Base-by-base conservation (phyloP, 2,797 vertebrate species). In the Microctenopoma steveboyesi region DNA sequence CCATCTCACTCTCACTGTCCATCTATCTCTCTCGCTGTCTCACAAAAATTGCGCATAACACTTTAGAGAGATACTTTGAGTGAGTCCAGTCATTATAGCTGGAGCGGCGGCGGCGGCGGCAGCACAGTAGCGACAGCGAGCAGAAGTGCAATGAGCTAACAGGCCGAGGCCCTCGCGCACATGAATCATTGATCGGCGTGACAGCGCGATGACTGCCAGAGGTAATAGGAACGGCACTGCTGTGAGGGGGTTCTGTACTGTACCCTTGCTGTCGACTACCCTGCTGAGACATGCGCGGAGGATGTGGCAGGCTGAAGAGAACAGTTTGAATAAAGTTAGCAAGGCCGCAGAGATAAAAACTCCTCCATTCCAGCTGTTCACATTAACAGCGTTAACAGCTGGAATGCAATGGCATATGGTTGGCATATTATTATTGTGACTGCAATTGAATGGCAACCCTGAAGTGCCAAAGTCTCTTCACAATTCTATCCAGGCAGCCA, bases 111-210 rank as follows among this genome's bases (percentile, higher is more conserved):
- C 16, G 37, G 69, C 57, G 48, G 72, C 69, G 4, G 65, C 64
- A 68, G 78, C 75, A 46, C 51, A 61, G 76, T 59, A 47, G 78
- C 52, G 65, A 54, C 76, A 56, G 73, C 33, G 64, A 82, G 85
- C 85, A 81, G 88, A 76, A 59, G 85, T 64, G 84, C 83, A 58
- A 76, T 16, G 69, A 89, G 85, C 86, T 88, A 90, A 88, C 90
- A 76, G 88, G 87, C 88, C 48, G 52, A 65, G 74, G 83, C 74
- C 74, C 74, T 81, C 53, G 42, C 70, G 45, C 82, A 76, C 83
- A 91, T 90, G 89, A 90, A 89, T 88, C 91, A 92, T 91, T 90
- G 90, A 92, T 91, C 88, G 90, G 88, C 72, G 83, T 90, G 89
- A 92, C 90, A 91, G 89, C 70, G 86, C 89, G 91, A 91, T 83